These are phyloP conservation scores for Spodoptera exigua DNA, from an alignment of 2,888 invertebrate genomes.

Conservation along the genomic window DNA sequence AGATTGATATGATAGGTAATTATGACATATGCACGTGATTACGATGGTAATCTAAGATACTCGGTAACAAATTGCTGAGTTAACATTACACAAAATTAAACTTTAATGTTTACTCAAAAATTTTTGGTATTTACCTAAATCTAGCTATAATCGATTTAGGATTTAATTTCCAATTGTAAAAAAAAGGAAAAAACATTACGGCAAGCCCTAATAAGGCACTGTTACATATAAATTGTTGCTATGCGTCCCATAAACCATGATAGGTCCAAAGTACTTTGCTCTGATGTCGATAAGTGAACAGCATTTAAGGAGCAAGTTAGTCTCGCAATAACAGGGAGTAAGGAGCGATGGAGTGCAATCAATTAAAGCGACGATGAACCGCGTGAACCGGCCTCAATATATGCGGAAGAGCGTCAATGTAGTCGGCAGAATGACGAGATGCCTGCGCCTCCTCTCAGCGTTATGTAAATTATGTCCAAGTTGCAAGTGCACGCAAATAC, in stretches of 20 bases:
- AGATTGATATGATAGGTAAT: too few species aligned
- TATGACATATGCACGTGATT: too few species aligned
- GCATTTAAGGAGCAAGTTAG: slow-evolving; percentile 39
- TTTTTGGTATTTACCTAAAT: too few species aligned
- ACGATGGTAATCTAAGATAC: too few species aligned
- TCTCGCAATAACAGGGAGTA: slow-evolving; percentile 39
- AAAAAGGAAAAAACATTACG: too few species aligned
- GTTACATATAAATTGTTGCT: slow-evolving; percentile 9
- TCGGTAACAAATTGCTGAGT: too few species aligned
- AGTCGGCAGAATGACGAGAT: slow-evolving; percentile 41
- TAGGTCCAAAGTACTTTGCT: slow-evolving; percentile 41
- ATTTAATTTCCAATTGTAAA: too few species aligned
- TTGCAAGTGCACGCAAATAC: slow-evolving; percentile 28
- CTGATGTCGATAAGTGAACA: slow-evolving; percentile 40
- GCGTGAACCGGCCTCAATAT: slow-evolving; percentile 78
- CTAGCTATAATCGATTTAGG: too few species aligned
- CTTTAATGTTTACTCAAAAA: too few species aligned
- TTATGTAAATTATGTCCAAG: slow-evolving; percentile 46
- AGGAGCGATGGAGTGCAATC: slow-evolving; percentile 54
- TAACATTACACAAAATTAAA: too few species aligned
- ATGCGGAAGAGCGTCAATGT: slow-evolving; percentile 72
- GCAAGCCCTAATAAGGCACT: neutral
- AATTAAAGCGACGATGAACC: slow-evolving; percentile 70
- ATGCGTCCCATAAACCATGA: slow-evolving; percentile 20
- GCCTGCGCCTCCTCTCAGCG: slow-evolving; percentile 30